These are phyloP conservation scores for Smittia sp. DNA, from an alignment of 2,888 invertebrate species.

Conservation along the genomic window DNA sequence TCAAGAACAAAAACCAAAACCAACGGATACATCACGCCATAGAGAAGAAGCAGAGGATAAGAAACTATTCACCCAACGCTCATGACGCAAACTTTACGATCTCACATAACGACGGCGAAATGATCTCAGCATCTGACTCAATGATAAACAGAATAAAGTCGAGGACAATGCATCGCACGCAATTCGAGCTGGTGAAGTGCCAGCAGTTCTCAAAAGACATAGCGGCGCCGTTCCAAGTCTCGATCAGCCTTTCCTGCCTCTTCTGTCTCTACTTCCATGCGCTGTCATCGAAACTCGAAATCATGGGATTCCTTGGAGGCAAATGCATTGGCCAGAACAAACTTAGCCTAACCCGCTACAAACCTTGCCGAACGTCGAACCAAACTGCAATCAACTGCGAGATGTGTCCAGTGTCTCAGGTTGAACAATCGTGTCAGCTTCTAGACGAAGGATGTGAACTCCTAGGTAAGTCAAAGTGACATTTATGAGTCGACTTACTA, in stretches of 20 bases:
- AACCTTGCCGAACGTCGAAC: constrained; percentile 63
- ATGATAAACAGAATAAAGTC: constrained; percentile 38
- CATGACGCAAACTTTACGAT: constrained; percentile 43
- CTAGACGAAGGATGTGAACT: constrained; percentile 55
- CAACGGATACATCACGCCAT: not conserved
- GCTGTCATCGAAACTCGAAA: constrained; percentile 67
- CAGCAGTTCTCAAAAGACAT: constrained; percentile 43
- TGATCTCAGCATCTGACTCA: constrained; percentile 22
- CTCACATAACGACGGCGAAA: constrained; percentile 42
- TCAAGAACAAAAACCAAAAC: constrained; percentile 26
- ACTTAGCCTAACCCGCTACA: constrained; percentile 57
- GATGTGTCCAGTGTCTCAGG: constrained; percentile 71
- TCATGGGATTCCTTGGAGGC: constrained; percentile 73
- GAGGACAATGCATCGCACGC: constrained; percentile 41
- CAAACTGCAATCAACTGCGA: constrained; percentile 70
- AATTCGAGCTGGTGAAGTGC: constrained; percentile 44
- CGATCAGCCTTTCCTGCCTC: constrained; percentile 60
- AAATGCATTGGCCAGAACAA: constrained; percentile 45
- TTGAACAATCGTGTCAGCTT: constrained; percentile 61
- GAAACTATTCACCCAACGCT: not conserved
- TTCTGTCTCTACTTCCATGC: constrained; percentile 69
- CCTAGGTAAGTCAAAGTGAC: constrained; percentile 58
- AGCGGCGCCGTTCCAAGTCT: constrained; percentile 47
- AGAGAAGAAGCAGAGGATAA: not conserved
- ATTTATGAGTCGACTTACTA: no score